Percentiles rank a stretch among this genome's conserved stretches.
phyloP scores from a whole-genome alignment of 2,113 vertebrate species.

The Leiothrix lutea region DNA sequence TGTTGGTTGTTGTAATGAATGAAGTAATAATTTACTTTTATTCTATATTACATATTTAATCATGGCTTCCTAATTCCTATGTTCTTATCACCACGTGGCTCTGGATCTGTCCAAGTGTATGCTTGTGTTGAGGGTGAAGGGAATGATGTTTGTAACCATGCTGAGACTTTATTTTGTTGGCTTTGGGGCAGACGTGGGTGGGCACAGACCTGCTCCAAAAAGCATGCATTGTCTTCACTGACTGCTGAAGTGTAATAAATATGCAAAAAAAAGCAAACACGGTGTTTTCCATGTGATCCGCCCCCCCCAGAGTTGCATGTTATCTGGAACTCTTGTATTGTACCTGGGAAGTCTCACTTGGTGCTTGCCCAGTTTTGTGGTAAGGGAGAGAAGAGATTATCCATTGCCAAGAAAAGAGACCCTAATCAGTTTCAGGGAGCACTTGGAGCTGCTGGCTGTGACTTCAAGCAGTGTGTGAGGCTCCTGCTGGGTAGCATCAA shows the following conservation, averaged over 20 bases:
- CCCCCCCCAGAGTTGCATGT: too few relatives aligned
- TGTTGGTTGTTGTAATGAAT: background rate
- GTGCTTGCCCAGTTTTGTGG: background rate
- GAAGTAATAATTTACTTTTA: background rate
- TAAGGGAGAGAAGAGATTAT: background rate
- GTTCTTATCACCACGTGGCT: background rate
- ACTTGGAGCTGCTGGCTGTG: background rate
- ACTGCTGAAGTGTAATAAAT: background rate
- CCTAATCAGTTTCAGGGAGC: background rate
- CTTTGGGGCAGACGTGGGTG: background rate
- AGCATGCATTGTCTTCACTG: accelerated
- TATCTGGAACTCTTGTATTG: background rate
- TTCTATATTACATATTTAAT: background rate
- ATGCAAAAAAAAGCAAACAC: accelerated
- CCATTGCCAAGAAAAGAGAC: background rate
- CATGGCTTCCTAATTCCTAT: accelerated
- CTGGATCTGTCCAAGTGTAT: background rate
- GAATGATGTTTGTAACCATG: background rate
- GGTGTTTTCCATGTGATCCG: background rate
- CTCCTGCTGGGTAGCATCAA: background rate
- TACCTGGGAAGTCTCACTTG: background rate
- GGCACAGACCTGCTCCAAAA: background rate
- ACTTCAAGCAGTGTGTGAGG: background rate
- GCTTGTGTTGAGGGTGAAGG: background rate
- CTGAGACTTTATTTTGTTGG: background rate